Evolutionary conservation across 2,888 invertebrate genomes (phyloP).

Genomic region (Tinea pellionella): DNA sequence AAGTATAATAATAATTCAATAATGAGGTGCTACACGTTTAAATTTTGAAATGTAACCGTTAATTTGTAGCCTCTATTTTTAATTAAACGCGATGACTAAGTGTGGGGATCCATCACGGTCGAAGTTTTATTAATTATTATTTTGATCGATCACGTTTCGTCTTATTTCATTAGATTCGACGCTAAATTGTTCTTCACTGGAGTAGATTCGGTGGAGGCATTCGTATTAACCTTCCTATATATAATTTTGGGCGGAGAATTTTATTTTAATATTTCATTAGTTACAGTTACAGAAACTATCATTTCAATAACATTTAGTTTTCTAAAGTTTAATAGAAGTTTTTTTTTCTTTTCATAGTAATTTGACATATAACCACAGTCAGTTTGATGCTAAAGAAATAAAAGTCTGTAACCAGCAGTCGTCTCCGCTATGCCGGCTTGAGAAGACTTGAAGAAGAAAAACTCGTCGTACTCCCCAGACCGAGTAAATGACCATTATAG

Average conservation of each 20-base stretch:
- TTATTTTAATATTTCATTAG: background rate
- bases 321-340: too few relatives aligned
- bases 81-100: constrained; percentile 68
- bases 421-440: too few relatives aligned
- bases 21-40: constrained; percentile 15
- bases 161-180: constrained; percentile 58
- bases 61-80: constrained; percentile 56
- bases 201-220: too few relatives aligned
- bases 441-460: too few relatives aligned
- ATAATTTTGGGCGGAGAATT: background rate
- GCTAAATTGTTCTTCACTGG: constrained; percentile 41
- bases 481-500: too few relatives aligned
- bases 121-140: constrained; percentile 67
- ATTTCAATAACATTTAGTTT: too few relatives aligned
- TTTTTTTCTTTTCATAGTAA: too few relatives aligned
- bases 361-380: too few relatives aligned
- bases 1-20: constrained; percentile 6
- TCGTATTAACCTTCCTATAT: too few relatives aligned
- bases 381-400: too few relatives aligned
- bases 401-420: too few relatives aligned
- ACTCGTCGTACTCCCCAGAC: too few relatives aligned
- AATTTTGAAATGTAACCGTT: constrained; percentile 55
- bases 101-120: constrained; percentile 55
- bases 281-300: background rate
- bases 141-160: constrained; percentile 62